Percentiles rank a stretch among this genome's conserved stretches.
Conservation (phyloP, 2,113 vertebrate genomes). For the Notechis scutatus region DNA sequence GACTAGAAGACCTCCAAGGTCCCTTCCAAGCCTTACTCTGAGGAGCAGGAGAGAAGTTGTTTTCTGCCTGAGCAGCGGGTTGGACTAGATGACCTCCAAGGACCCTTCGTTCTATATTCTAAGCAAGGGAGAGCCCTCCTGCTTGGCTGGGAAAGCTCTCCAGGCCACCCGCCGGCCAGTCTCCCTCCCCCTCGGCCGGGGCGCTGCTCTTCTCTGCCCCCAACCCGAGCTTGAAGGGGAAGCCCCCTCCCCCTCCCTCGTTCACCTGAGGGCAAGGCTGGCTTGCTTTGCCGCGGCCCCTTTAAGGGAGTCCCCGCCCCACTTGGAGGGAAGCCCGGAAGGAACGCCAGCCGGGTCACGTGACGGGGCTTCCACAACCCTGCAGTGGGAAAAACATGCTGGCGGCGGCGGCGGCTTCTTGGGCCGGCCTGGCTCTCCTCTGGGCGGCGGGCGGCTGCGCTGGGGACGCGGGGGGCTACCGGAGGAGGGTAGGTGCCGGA, state of each 20-base stretch:
- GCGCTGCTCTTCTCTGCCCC: neutral
- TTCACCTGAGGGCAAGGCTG: neutral
- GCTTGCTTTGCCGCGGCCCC: neutral
- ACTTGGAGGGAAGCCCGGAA: neutral
- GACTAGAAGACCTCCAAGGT: neutral
- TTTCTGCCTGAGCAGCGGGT: neutral
- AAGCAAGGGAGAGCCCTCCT: neutral
- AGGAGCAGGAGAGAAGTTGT: neutral
- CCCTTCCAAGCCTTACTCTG: neutral
- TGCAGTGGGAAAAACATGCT: neutral
- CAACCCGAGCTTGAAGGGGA: neutral
- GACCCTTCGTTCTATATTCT: neutral
- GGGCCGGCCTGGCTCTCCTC: neutral
- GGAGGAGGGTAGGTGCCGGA: slow-evolving; percentile 18
- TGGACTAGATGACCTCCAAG: neutral
- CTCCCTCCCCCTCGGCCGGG: neutral
- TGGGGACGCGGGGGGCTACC: neutral
- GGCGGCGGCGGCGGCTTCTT: neutral
- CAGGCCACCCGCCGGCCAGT: too few species aligned
- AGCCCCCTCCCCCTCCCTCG: too few species aligned
- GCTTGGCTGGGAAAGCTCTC: neutral
- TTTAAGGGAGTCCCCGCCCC: slow-evolving; percentile 5
- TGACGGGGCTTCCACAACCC: neutral
- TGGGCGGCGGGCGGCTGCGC: neutral
- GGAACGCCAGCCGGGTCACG: slow-evolving; percentile 17